phyloP scores from a whole-genome alignment of 1,140 invertebrate species.

The Aphaenogaster floridana region DNA sequence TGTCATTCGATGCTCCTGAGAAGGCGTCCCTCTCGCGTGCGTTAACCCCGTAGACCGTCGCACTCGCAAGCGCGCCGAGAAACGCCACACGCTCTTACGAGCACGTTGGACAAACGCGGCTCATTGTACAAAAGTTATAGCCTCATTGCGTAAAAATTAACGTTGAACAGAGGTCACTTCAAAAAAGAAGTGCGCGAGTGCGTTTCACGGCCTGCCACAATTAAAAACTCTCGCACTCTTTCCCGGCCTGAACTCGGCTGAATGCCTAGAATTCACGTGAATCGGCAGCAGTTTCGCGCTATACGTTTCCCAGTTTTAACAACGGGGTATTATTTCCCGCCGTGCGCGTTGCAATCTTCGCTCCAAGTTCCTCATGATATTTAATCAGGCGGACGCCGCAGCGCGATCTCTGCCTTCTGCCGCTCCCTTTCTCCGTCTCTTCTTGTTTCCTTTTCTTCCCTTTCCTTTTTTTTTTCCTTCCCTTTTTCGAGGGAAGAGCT shows the following conservation, averaged over 20 bases:
- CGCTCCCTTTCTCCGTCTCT: not conserved
- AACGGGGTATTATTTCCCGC: constrained; percentile 64
- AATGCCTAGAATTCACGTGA: constrained; percentile 32
- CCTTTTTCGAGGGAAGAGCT: constrained; percentile 40
- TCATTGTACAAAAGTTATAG: constrained; percentile 14
- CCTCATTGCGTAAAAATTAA: constrained; percentile 22
- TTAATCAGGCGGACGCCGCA: constrained; percentile 55
- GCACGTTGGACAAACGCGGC: not conserved
- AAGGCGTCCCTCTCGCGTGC: constrained; percentile 15
- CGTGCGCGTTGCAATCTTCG: constrained; percentile 62
- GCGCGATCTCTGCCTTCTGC: constrained; percentile 52
- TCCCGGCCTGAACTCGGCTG: constrained; percentile 18
- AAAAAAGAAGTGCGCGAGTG: constrained; percentile 7
- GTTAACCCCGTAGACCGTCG: constrained; percentile 22
- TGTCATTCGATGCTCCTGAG: constrained; percentile 46
- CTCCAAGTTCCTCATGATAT: constrained; percentile 60
- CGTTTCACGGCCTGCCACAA: constrained; percentile 21
- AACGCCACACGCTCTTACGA: not conserved
- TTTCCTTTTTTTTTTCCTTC: not conserved
- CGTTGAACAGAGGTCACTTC: not conserved
- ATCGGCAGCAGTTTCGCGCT: constrained; percentile 53
- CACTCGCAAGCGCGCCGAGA: not conserved
- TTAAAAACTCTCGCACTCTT: constrained; percentile 55
- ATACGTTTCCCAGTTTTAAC: constrained; percentile 53
- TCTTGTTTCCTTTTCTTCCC: constrained; percentile 13